phyloP scores from a whole-genome alignment of 2,888 invertebrate species.

The Zygaena filipendulae region DNA sequence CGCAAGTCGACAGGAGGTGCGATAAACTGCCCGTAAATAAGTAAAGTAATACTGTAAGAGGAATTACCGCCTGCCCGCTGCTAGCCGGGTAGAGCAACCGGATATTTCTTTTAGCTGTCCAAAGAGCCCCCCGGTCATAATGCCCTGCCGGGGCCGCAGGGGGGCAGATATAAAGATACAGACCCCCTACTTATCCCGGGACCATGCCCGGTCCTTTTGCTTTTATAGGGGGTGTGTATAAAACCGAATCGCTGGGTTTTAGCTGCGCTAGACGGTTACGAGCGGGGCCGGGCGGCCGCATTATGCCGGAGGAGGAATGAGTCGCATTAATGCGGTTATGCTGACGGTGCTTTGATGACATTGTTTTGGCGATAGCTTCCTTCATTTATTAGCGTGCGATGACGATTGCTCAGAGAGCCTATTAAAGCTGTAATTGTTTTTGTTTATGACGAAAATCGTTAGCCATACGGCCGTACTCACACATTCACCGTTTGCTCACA shows the following conservation, averaged over 20 bases:
- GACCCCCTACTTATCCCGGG: constrained; percentile 64
- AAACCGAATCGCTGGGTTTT: constrained; percentile 68
- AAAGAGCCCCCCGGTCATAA: constrained; percentile 66
- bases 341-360: constrained; percentile 47
- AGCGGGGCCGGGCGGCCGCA: constrained; percentile 56
- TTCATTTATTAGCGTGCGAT: constrained; percentile 39
- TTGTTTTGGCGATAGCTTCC: constrained; percentile 42
- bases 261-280: constrained; percentile 65
- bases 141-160: constrained; percentile 53
- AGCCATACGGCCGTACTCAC: too few relatives aligned
- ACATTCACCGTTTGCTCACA: too few relatives aligned
- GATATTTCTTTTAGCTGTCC: constrained; percentile 70
- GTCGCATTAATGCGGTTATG: constrained; percentile 45
- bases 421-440: constrained; percentile 29
- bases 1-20: constrained; percentile 37
- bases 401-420: constrained; percentile 28
- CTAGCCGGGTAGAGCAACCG: constrained; percentile 55
- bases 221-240: constrained; percentile 69
- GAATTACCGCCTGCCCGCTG: constrained; percentile 53
- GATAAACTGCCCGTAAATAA: constrained; percentile 57
- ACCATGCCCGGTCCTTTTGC: constrained; percentile 66
- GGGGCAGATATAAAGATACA: constrained; percentile 68
- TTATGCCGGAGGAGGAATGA: constrained; percentile 33
- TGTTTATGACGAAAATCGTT: not conserved
- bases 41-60: constrained; percentile 56